These are phyloP conservation scores for Diceros bicornis DNA, from an alignment of 2,797 vertebrate genomes.

Conservation along the genomic window DNA sequence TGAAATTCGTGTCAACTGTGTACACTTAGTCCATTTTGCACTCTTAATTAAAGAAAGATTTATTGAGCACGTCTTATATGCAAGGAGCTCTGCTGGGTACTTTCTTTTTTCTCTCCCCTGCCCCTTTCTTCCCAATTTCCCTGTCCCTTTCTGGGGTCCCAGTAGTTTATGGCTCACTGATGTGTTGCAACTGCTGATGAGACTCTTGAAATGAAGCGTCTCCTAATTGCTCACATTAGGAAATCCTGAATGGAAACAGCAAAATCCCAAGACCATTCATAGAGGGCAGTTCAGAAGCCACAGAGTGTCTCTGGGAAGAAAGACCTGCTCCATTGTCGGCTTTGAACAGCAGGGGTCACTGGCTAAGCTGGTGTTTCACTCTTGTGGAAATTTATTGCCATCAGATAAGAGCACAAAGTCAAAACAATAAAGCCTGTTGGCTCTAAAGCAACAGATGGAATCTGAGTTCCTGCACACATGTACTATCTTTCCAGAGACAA, in stretches of 20 bases:
- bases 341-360: constrained; percentile 82
- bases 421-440: constrained; percentile 79
- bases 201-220: constrained; percentile 77
- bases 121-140: neutral
- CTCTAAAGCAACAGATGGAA: constrained; percentile 79
- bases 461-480: constrained; percentile 59
- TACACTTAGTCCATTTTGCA: neutral
- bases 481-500: neutral
- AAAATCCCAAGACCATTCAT: constrained; percentile 73
- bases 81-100: neutral
- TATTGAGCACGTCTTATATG: neutral
- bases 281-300: constrained; percentile 33
- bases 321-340: constrained; percentile 76
- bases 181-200: constrained; percentile 70
- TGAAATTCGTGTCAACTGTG: neutral
- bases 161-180: constrained; percentile 78
- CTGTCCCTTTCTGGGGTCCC: constrained; percentile 56
- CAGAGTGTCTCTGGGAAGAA: constrained; percentile 71
- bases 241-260: constrained; percentile 80
- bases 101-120: neutral
- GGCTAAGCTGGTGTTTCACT: constrained; percentile 81
- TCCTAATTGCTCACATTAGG: constrained; percentile 81
- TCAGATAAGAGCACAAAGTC: constrained; percentile 84
- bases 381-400: constrained; percentile 84
- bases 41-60: neutral